These are phyloP conservation scores for Bombycilla garrulus DNA, from an alignment of 2,113 vertebrate genomes.

Conservation along the genomic window DNA sequence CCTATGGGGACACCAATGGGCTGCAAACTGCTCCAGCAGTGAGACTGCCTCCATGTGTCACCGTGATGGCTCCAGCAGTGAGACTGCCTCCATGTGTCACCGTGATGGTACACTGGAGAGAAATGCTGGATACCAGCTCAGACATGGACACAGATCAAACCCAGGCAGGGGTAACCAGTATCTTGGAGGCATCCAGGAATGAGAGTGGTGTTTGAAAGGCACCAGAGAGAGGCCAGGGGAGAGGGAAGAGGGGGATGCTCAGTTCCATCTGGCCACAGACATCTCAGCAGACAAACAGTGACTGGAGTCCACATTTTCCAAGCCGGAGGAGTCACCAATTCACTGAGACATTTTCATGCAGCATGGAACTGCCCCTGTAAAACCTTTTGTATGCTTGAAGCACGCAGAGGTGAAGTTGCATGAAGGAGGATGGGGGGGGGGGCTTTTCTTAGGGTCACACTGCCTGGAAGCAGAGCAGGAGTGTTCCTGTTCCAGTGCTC, in stretches of 20 bases:
- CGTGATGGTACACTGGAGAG: not conserved
- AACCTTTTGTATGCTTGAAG: not conserved
- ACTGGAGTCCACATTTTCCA: fast-evolving
- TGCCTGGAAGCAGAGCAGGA: not conserved
- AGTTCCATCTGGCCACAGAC: not conserved
- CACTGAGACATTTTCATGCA: not conserved
- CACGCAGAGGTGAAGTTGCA: not conserved
- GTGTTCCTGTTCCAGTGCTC: not conserved
- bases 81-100: not conserved
- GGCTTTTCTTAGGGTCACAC: not conserved
- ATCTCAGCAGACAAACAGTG: not conserved
- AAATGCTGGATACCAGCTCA: not conserved
- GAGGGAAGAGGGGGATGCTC: not conserved
- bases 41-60: not conserved
- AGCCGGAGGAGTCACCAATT: not conserved
- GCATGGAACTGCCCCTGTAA: not conserved
- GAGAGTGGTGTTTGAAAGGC: not conserved
- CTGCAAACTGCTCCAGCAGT: not conserved
- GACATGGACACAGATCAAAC: not conserved
- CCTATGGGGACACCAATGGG: not conserved
- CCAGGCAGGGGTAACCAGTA: not conserved
- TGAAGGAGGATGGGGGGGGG: fast-evolving
- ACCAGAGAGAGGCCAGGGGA: not conserved
- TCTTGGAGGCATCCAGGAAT: not conserved
- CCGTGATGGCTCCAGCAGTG: fast-evolving